Evolutionary conservation across 2,113 vertebrate species (phyloP), one percentile per base, ranked within the genome.

Genomic region (Hiodon alosoides): DNA sequence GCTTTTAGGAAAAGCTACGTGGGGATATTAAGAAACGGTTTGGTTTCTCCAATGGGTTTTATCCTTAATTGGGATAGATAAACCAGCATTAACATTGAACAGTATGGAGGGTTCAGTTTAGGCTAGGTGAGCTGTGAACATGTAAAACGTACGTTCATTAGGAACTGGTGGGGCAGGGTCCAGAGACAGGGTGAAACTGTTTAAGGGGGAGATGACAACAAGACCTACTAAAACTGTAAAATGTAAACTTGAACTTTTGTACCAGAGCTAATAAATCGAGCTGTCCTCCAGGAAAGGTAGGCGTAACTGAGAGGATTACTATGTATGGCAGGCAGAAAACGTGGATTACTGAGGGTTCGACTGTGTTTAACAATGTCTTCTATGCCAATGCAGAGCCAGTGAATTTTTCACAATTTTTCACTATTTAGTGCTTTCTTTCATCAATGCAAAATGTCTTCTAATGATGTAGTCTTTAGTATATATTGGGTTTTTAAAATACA

Each of bases 331-430:
- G 17, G 31, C 48, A 53, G 50, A 54, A 52, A 52, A 66, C 4
- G 11, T 7, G 8, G 58, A 74, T 47, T 57, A 7, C 62, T 46
- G 62, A 65, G 17, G n/a, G 7, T 65, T 7, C 46, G 48, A 13
- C 53, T 58, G 4, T 58, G 73, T 68, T 67, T 67, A 67, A 67
- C 46, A 2, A 6, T 67, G 31, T 67, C 65, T 75, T 75, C 62
- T 46, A 68, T 58, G 67, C 53, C 57, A 68, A 59, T 9, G 65
- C 67, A 75, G 73, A 8, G 11, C 14, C 53, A 46, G 53, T 11
- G 31, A 74, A 53, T 31, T 72, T 10, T 62, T 16, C 50, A 61
- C 51, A 9, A 9, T 13, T 14, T 48, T 7, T 71, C 17, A 47
- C 46, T 71, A 46, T 31, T 7, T 58, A 14, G 54, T 3, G n/a